Base-by-base conservation (phyloP, 2,888 invertebrate species). In the Synergus laeviventris region DNA sequence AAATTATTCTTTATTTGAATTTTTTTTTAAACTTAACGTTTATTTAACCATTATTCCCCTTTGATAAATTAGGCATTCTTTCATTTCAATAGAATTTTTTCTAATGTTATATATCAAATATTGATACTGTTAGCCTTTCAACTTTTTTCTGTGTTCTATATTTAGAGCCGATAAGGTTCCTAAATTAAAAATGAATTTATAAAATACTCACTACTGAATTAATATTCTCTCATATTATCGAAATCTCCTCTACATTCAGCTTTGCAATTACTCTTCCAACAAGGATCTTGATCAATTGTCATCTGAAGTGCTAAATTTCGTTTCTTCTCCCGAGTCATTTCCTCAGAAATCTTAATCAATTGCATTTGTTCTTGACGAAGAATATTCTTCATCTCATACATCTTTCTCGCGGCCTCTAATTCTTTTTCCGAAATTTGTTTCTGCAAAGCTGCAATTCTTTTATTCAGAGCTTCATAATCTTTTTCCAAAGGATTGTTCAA, bases 391-490 rank as follows among this genome's bases (percentile, higher is more conserved):
- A 89, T 84, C 75, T 86, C 86, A 42, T 84, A 78, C 16, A 89
- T 81, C 75, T 85, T 88, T 49, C 31, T 80, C 4, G 80, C 84
- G 1, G 87, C 86, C 38, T 88, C 87, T n/a, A 76, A 82, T 78
- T 89, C 87, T 76, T 88, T 89, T 49, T 86, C 84, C 2, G 79
- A 81, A 77, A 89, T 89, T 78, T 87, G 85, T 45, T 81, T 84
- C 78, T 90, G 89, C 74, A 90, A 76, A 4, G 88, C 87, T 1
- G 87, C 87, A 76, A 90, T 87, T 49, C 86, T 84, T 54, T 80
- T 81, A 77, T 88, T 88, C 64, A 88, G 75, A 42, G 78, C 79
- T n/a, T 88, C 84, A 21, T 73, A 60, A 16, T 78, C 45, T 4
- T 36, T 70, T 62, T 75, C 66, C 12, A 74, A 73, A 16, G 54